These are phyloP conservation scores for Pseudomugil tenellus DNA, from an alignment of 2,797 vertebrate species.

Conservation along the genomic window DNA sequence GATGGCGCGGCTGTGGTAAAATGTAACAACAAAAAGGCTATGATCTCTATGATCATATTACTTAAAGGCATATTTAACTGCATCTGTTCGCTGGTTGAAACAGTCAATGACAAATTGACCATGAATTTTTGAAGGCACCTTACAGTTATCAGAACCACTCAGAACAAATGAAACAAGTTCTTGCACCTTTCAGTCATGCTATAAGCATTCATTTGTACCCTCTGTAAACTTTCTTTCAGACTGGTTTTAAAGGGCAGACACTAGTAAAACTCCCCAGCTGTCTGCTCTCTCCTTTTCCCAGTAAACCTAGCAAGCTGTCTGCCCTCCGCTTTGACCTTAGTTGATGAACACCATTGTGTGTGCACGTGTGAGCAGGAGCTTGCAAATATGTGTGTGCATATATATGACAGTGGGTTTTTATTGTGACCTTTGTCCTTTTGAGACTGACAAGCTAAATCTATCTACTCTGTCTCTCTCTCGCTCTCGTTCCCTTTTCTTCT, in stretches of 20 bases:
- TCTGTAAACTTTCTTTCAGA: slow-evolving; percentile 75
- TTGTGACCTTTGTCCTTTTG: slow-evolving; percentile 62
- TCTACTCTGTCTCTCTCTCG: slow-evolving; percentile 51
- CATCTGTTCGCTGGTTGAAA: slow-evolving; percentile 34
- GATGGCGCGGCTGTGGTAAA: slow-evolving; percentile 18
- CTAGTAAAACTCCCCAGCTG: slow-evolving; percentile 75
- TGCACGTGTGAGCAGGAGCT: slow-evolving; percentile 29
- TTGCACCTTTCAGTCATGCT: slow-evolving; percentile 54
- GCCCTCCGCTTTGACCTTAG: slow-evolving; percentile 76
- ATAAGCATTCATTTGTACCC: slow-evolving; percentile 72
- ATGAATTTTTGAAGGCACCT: slow-evolving; percentile 26
- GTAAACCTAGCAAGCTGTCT: slow-evolving; percentile 76
- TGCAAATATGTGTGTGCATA: slow-evolving; percentile 22
- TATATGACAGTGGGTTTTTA: slow-evolving; percentile 66
- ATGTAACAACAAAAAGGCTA: slow-evolving; percentile 23
- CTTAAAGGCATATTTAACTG: slow-evolving; percentile 22
- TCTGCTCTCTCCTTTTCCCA: slow-evolving; percentile 64
- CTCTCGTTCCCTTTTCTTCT: slow-evolving; percentile 61
- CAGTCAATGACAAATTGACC: slow-evolving; percentile 25
- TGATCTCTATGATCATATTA: slow-evolving; percentile 22
- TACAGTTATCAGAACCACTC: slow-evolving; percentile 35
- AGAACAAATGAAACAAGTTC: slow-evolving; percentile 66
- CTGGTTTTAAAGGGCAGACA: slow-evolving; percentile 72
- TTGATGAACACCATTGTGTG: slow-evolving; percentile 67
- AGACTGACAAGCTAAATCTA: slow-evolving; percentile 76